Evolutionary conservation across 1,140 invertebrate genomes (phyloP), one percentile per base, ranked within the genome.

Genomic region (Zaprionus ghesquierei): DNA sequence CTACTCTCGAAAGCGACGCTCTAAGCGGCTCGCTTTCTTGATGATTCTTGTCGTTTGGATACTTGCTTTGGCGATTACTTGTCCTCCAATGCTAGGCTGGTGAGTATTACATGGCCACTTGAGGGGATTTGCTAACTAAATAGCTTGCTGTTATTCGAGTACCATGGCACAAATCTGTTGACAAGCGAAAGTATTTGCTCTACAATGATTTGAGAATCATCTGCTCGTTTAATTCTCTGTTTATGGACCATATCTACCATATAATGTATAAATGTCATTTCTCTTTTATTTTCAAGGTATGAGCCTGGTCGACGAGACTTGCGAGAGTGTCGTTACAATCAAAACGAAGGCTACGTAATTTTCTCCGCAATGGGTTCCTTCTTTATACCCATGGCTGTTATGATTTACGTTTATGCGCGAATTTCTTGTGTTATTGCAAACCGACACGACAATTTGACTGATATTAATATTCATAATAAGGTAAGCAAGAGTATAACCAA

Each of bases 351-450:
- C 2, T 98, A 98, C 92, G 97, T 98, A n/a, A 95, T 98, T 41
- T 98, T 98, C 92, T 92, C 91, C 12, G 96, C 97, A 0, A 95
- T 97, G 93, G 97, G 97, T 0, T 97, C 97, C 0, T 98, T 98
- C 92, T 98, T 98, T 92, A 94, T 98, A 59, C 98, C 98, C 4
- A 95, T 98, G 93, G 93, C 95, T 4, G 96, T 98, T 8, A 98
- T 98, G 96, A 94, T 98, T 27, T 97, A 98, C 89, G 97, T 98
- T 10, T 98, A 98, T 91, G 94, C 95, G 2, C 95, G 96, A 78
- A 98, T 98, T 91, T 97, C 96, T 2, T 96, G 96, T 87, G 96
- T 97, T 46, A 95, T 97, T 20, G 95, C 96, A 1, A 94, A 95
- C 63, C 92, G 94, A 92, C 92, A 94, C 61, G 93, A 94, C 60